phyloP scores from a whole-genome alignment of 2,888 invertebrate genomes.

The Sminthurinus aureus region DNA sequence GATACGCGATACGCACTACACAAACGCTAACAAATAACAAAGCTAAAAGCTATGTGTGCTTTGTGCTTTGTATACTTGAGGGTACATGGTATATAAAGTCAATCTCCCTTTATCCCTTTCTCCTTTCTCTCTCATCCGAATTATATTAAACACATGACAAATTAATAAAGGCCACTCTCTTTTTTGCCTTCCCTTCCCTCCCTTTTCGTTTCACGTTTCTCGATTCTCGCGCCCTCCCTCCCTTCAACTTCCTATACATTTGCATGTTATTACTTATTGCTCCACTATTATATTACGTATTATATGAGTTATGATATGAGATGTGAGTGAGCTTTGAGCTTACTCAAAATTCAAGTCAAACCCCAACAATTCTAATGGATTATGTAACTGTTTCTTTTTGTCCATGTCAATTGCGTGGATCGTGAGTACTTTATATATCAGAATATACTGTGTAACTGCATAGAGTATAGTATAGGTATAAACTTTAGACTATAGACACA shows the following conservation, averaged over 20 bases:
- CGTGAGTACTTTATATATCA: too few relatives aligned
- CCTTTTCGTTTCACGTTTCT: neutral
- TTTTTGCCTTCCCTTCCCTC: conserved; percentile 37
- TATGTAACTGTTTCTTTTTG: neutral
- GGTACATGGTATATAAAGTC: neutral
- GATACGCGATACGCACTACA: neutral
- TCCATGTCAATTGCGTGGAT: too few relatives aligned
- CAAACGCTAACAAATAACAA: neutral
- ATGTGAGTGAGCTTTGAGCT: too few relatives aligned
- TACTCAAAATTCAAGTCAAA: neutral
- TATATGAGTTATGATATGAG: conserved; percentile 28
- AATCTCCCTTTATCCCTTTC: neutral
- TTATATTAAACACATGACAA: conserved; percentile 40
- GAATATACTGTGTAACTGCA: too few relatives aligned
- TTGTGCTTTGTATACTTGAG: neutral
- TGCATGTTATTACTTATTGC: conserved; percentile 34
- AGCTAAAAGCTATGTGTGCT: neutral
- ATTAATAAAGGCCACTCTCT: conserved; percentile 35
- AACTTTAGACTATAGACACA: neutral
- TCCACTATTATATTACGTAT: conserved; percentile 11
- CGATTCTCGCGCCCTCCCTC: too few relatives aligned
- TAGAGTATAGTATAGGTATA: too few relatives aligned
- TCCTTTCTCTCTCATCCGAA: neutral
- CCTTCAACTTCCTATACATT: conserved; percentile 6
- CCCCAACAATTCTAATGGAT: conserved; percentile 3